Evolutionary conservation across 2,888 invertebrate genomes (phyloP), one percentile per base, ranked within the genome.

Genomic region (Micropterix aruncella): DNA sequence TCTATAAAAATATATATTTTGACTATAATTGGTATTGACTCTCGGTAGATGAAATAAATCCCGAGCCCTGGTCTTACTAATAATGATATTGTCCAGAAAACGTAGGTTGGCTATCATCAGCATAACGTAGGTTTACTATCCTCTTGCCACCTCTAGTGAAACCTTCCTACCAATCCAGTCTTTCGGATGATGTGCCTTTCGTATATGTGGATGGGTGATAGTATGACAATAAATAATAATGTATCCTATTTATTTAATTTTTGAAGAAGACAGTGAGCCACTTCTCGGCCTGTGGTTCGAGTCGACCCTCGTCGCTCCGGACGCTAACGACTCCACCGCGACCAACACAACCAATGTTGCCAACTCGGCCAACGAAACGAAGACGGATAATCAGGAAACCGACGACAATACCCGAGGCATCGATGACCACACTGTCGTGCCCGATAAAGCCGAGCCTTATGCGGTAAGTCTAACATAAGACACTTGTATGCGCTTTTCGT

Each of bases 241-340:
- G 52, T 48, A 3, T 39, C 15, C 12, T 40, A 16, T 18, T 36
- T 17, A 27, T 16, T 27, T 42, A 40, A 48, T 46, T 51, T 46
- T 38, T 49, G 49, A 56, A 77, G 80, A 80, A 72, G 84, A 85
- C 60, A 84, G 83, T 61, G 90, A 91, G 63, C 87, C 89, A 3
- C 77, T 91, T 48, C 73, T 91, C 53, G 94, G 94, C 0, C 79
- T 90, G 52, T 94, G 93, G 93, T 91, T 95, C 64, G 93, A 94
- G 60, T 91, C 93, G 57, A 91, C 92, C 0, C 70, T 94, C 9
- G 88, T 89, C 17, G 89, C 91, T 2, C 80, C 83, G 1, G 83
- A 85, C 51, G 73, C 74, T 7, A 62, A 70, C 0, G 83, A 80
- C 51, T 70, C 70, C 37, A 73, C 74, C 45, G 60, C 68, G 2